Evolutionary conservation across 2,113 vertebrate species (phyloP), one percentile per base, ranked within the genome.

Genomic region (Cyanocitta stelleri): DNA sequence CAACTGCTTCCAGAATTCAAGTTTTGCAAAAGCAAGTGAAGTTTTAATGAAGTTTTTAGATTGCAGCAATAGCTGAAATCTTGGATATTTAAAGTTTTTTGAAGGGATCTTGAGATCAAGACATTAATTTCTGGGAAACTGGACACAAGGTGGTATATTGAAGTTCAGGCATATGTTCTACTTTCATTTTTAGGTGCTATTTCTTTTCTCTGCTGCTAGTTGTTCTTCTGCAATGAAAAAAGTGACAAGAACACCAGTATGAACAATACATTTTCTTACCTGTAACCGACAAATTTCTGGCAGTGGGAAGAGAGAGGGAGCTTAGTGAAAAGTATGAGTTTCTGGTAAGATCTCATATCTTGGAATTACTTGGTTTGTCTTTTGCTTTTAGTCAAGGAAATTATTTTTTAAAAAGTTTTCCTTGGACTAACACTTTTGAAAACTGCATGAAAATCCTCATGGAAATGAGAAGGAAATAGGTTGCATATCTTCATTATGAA

Each of bases 1-100:
- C 32, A 64, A 35, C 39, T 82, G 19, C 62, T 87, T 73, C 39
- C 30, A 39, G 37, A 73, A 59, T 74, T 93, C 16, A 79, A 90
- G 75, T 58, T 80, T 80, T 85, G 49, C 1, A 19, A 82, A 89
- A 29, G 54, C 44, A 16, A 58, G 27, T 10, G 13, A 90, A 91
- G 71, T 88, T 94, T 90, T 94, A 96, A 92, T 96, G 82, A 93
- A 83, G 71, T 58, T 80, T 66, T 77, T 66, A 58, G 15, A 54
- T 32, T 69, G 72, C 15, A 54, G 63, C 7, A 73, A 33, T 35
- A 73, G 67, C 72, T 95, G 55, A 69, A 44, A 43, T 71, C n/a
- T 73, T 78, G 37, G 6, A 23, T 90, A 37, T 80, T 95, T 56
- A 43, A 87, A 58, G n/a, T 13, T 75, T 83, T 94, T 90, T 90